phyloP scores from a whole-genome alignment of 2,113 vertebrate species.

The Astur gentilis region DNA sequence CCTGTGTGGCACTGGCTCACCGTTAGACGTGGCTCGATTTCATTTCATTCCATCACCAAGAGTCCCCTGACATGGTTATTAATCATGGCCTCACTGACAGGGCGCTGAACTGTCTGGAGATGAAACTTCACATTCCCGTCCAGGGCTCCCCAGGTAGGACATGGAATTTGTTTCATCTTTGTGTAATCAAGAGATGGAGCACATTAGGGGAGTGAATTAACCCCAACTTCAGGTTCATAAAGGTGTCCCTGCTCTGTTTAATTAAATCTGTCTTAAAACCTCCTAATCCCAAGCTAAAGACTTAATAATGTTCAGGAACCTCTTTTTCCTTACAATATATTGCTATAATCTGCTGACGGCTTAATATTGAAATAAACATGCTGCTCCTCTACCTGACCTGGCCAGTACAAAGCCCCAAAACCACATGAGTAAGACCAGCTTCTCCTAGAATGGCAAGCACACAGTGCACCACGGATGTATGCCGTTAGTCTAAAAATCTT shows the following conservation, averaged over 20 bases:
- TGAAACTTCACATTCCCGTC: conserved; percentile 3
- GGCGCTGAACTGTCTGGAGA: background rate
- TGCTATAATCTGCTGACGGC: conserved; percentile 59
- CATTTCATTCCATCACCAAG: background rate
- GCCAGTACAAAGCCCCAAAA: background rate
- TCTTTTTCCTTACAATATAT: conserved; percentile 46
- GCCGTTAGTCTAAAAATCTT: background rate
- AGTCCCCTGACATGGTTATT: conserved; percentile 1
- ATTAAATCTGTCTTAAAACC: conserved; percentile 76
- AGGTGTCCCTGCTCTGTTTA: conserved; percentile 54
- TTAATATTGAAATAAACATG: conserved; percentile 53
- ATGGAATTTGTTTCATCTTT: conserved; percentile 54
- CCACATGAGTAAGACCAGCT: background rate
- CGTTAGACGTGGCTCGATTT: background rate
- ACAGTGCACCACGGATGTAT: background rate
- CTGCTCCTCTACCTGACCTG: conserved; percentile 2
- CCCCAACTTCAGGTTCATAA: conserved; percentile 55
- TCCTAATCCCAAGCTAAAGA: conserved; percentile 66
- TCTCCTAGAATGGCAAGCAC: background rate
- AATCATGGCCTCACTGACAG: conserved; percentile 39
- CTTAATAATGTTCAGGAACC: conserved; percentile 58
- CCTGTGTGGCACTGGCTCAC: background rate
- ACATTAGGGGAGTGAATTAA: conserved; percentile 9
- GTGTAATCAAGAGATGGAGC: conserved; percentile 19
- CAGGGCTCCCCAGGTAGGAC: background rate